Evolutionary conservation across 1,140 invertebrate species (phyloP), one percentile per base, ranked within the genome.

Genomic region (Dinoponera quadriceps): DNA sequence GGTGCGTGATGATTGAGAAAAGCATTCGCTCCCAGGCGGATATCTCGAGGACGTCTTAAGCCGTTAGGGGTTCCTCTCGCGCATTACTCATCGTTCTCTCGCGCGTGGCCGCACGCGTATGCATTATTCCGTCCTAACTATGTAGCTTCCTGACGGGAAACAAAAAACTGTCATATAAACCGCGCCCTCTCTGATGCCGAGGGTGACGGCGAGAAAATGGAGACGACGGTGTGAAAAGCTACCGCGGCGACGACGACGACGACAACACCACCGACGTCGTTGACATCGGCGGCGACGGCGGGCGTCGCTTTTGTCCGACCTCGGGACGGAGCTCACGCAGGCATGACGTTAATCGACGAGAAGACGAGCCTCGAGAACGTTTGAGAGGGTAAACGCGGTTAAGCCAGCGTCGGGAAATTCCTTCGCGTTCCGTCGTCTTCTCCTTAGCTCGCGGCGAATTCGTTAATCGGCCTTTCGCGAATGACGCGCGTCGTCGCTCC

Each of bases 171-270:
- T 73, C 83, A 73, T 57, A 78, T 60, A 86, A 81, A 73, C 72
- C 66, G 54, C 73, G 74, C 82, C 73, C 82, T 78, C 55, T 57
- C 73, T 62, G 25, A 33, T 54, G 20, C 65, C 22, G 38, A 65
- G 82, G 84, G 74, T 66, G 85, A 78, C 66, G 69, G 27, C 22
- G 60, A 84, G 84, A 84, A 85, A 85, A 84, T 84, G 83, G 65
- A 83, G 84, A 71, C 82, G 44, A 51, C 82, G 54, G 66, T 71
- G 74, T 85, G 85, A 85, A 86, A 86, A 86, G 83, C 83, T 66
- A 73, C 82, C 59, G 68, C 73, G 66, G 59, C 71, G 82, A 72
- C 77, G 60, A 44, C 72, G 49, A 48, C 71, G 25, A 63, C 60
- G 81, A 55, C 59, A 68, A 51, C 72, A 11, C 0, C 81, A n/a